Conservation (phyloP, 2,888 invertebrate genomes). For the Mamestra brassicae region DNA sequence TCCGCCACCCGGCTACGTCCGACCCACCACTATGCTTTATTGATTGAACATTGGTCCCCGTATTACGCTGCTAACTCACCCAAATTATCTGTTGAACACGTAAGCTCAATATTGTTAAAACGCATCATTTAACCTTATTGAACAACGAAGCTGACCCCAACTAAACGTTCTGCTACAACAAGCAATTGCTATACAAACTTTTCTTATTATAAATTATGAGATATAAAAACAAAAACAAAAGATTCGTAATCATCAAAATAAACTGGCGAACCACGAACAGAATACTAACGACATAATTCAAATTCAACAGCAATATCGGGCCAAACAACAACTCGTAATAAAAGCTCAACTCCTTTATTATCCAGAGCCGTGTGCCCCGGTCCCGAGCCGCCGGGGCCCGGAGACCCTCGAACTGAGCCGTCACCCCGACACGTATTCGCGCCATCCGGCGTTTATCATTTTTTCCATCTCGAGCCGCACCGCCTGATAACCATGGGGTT, state of each 20-base stretch:
- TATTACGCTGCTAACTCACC: conserved; percentile 66
- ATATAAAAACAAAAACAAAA: conserved; percentile 57
- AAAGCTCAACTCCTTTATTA: conserved; percentile 71
- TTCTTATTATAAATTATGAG: conserved; percentile 52
- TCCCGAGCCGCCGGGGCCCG: conserved; percentile 25
- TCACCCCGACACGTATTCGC: conserved; percentile 74
- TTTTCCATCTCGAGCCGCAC: conserved; percentile 80
- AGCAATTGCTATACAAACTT: conserved; percentile 37
- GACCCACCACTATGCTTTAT: conserved; percentile 75
- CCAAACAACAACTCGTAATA: conserved; percentile 69
- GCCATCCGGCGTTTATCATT: conserved; percentile 81
- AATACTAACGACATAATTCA: conserved; percentile 67
- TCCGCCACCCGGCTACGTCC: conserved; percentile 71
- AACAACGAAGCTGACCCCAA: conserved; percentile 16
- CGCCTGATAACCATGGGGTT: conserved; percentile 78
- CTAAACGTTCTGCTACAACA: conserved; percentile 17
- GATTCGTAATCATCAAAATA: conserved; percentile 67
- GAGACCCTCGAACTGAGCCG: conserved; percentile 50
- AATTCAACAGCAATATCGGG: conserved; percentile 68
- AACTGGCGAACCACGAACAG: conserved; percentile 59
- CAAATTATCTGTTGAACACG: conserved; percentile 53
- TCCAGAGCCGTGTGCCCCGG: conserved; percentile 44
- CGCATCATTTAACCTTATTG: conserved; percentile 49
- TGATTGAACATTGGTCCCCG: conserved; percentile 78
- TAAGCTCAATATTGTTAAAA: conserved; percentile 51